Conservation (phyloP, 2,888 invertebrate genomes). For the Drosophila algonquin region DNA sequence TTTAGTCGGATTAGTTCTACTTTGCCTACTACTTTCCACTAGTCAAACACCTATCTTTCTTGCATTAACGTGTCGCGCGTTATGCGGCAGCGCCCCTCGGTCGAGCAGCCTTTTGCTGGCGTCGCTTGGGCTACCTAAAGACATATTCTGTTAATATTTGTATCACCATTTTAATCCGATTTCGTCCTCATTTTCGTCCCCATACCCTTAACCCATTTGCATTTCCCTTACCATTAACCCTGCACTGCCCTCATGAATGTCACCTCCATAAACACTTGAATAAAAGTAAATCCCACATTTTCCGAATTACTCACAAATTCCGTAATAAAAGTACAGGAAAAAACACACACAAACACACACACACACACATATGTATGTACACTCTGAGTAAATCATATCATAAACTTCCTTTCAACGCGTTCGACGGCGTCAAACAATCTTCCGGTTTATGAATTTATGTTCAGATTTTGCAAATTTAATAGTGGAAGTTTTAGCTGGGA, state of each 20-base stretch:
- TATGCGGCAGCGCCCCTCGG: too few species aligned
- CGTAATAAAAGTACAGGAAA: conserved; percentile 45
- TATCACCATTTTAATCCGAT: background rate
- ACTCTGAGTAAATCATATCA: conserved; percentile 14
- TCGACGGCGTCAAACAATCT: conserved; percentile 37
- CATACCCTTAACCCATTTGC: conserved; percentile 18
- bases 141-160: background rate
- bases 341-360: conserved; percentile 5
- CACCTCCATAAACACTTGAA: conserved; percentile 31
- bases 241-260: conserved; percentile 40
- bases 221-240: conserved; percentile 25
- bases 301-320: conserved; percentile 62
- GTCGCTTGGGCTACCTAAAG: too few species aligned
- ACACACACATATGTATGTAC: too few species aligned
- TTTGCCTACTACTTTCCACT: too few species aligned
- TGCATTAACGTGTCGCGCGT: too few species aligned
- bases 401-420: conserved; percentile 34
- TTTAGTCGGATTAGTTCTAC: too few species aligned
- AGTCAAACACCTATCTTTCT: too few species aligned
- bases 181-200: background rate
- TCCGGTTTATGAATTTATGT: conserved; percentile 30
- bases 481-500: conserved; percentile 7
- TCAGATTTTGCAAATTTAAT: conserved; percentile 21
- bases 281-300: conserved; percentile 10
- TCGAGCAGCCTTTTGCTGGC: too few species aligned